Base-by-base conservation (phyloP, 1,140 invertebrate species). In the Chelonus insularis region DNA sequence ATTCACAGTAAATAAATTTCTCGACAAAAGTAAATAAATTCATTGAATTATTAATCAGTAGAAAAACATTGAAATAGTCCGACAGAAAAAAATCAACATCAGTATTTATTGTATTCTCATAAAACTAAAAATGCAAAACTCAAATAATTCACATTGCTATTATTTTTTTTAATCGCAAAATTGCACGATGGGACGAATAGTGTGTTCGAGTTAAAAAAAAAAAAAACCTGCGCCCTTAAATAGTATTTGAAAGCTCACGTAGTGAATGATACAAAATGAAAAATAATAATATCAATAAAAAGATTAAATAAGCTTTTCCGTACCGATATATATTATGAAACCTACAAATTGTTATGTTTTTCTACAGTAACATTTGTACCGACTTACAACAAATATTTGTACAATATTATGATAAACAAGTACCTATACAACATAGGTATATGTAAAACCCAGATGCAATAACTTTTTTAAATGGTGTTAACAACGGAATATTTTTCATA, bases 351-450 rank as follows among this genome's bases (percentile, higher is more conserved):
- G 74, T 78, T 80, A 78, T 79, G 79, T 80, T 80, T 72, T 81
- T 79, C 76, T 80, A 81, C 77, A 79, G 72, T 80, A 79, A 79
- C 72, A 74, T 80, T 79, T 80, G 76, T 80, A 79, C 77, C 76
- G 72, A 79, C 76, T 77, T 79, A 73, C 76, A 80, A 79, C 76
- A 79, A 60, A 79, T 79, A 79, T 78, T 79, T 79, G 75, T 80
- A 80, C 72, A 77, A 79, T 79, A 79, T 78, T 76, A 72, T 71
- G 60, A 76, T 74, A 72, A 72, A 69, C 8, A 23, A 48, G 23
- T 73, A 76, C 73, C 73, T 77, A 78, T 77, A 76, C 72, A 68
- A 76, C 70, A 78, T 78, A 77, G 75, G 74, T 74, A 51, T 43
- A 41, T 8, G 14, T 45, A 63, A 62, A 60, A 66, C 50, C 73